These are phyloP conservation scores for Trogon melanurus DNA, from an alignment of 2,113 vertebrate species.

Conservation along the genomic window DNA sequence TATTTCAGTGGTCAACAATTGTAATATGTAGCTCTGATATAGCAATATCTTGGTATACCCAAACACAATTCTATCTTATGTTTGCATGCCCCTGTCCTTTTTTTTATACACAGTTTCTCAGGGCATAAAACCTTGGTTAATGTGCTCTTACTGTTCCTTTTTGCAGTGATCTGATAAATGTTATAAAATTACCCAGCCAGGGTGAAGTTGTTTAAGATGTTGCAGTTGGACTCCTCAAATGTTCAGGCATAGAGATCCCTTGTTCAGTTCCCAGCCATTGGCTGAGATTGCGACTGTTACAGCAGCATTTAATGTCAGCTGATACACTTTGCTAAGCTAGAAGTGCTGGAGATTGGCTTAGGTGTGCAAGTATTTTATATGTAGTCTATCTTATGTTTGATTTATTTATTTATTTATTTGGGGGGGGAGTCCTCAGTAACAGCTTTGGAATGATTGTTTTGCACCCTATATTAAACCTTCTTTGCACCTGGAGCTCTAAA, in stretches of 20 bases:
- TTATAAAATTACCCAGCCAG: background rate
- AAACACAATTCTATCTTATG: background rate
- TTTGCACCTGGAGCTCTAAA: background rate
- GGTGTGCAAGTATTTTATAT: background rate
- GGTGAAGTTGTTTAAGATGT: background rate
- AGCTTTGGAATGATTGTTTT: background rate
- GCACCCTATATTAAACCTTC: background rate
- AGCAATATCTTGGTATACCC: background rate
- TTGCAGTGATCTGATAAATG: background rate
- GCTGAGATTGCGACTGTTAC: background rate
- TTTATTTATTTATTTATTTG: background rate
- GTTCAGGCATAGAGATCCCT: background rate
- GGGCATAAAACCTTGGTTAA: background rate
- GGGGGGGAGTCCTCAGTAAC: background rate
- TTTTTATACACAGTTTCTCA: background rate
- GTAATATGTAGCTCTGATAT: background rate
- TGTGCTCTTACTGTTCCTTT: background rate
- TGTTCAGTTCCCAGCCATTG: background rate
- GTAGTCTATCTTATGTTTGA: background rate
- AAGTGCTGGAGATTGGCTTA: background rate
- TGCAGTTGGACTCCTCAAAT: background rate
- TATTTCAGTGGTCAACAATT: background rate
- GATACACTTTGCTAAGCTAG: background rate
- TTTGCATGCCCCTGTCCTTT: background rate
- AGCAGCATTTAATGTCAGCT: background rate